Base-by-base conservation (phyloP, 1,140 invertebrate species). In the Phymastichus coffea region DNA sequence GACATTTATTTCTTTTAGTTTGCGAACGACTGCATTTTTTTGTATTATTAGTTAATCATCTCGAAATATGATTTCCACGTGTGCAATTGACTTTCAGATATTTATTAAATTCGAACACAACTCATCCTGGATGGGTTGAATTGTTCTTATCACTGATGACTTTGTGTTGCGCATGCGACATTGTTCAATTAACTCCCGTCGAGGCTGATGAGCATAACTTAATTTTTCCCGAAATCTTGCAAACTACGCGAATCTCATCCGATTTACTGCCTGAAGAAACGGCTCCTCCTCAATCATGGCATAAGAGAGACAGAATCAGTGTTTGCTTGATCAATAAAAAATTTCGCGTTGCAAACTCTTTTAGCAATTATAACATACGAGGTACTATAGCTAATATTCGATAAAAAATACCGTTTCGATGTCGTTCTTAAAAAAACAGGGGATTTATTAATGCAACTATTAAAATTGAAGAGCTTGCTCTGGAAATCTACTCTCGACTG, bases 101-200 rank as follows among this genome's bases (percentile, higher is more conserved):
- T 19, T 10, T 51, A 6, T 22, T 19, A 28, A 17, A 22, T 4
- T 6, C n/a, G 1, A 17, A 20, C 3, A 10, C 15, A 30, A 17
- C 2, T 1, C 1, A 46, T 28, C 57, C 57, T 1, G 62, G 66
- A 19, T 72, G 70, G 69, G 67, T 59, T 20, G 69, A 73, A 12
- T 12, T 44, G 2, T 67, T 60, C 4, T n/a, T 69, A 4, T 65
- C 41, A 1, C 49, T 51, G 2, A 25, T 58, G 3, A 28, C 65
- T 10, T 54, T 69, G 17, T 19, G 7, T 9, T 6, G 48, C 0
- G 55, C 28, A 2, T 2, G 70, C 3, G 33, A 57, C 0, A 28
- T 68, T 2, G 1, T 63, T 2, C 43, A 44, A 1, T 22, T 69
- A 6, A 26, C 47, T 0, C 47, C 61, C 0, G 15, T 0, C 1